Evolutionary conservation across 2,888 invertebrate species (phyloP).

Genomic region (Arrhopalites spinosus): DNA sequence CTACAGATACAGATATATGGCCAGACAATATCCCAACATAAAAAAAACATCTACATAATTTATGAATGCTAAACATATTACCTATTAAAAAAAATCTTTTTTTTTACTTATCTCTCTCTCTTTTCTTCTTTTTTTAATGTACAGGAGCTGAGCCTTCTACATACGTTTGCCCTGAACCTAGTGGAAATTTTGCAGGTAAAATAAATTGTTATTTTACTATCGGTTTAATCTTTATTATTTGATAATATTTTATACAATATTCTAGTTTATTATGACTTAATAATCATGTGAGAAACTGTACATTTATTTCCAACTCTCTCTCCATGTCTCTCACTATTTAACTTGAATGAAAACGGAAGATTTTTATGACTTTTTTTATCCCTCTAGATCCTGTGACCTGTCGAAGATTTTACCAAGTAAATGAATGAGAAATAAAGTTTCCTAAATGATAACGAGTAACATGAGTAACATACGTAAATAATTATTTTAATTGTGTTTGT

Average conservation of each 20-base stretch:
- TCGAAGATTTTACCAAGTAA: constrained; percentile 84
- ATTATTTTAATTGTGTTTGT: no score
- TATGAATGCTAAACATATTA: no score
- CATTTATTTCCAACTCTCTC: not conserved
- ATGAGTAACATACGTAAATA: no score
- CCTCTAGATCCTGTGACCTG: constrained; percentile 77
- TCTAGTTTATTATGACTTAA: not conserved
- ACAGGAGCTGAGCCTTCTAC: not conserved
- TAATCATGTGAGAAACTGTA: not conserved
- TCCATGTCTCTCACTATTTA: not conserved
- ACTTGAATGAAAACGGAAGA: not conserved
- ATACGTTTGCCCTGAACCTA: constrained; percentile 72
- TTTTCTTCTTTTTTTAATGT: not conserved
- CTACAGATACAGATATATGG: not conserved
- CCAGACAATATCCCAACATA: not conserved
- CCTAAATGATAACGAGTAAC: not conserved
- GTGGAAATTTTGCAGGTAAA: constrained; percentile 76
- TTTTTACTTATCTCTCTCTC: no score
- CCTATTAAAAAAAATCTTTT: no score
- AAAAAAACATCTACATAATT: not conserved
- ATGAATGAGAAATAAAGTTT: not conserved
- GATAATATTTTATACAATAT: not conserved
- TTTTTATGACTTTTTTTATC: not conserved
- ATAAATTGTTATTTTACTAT: not conserved
- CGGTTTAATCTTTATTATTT: not conserved